Base-by-base conservation (phyloP, 2,888 invertebrate genomes). In the Arctia plantaginis region DNA sequence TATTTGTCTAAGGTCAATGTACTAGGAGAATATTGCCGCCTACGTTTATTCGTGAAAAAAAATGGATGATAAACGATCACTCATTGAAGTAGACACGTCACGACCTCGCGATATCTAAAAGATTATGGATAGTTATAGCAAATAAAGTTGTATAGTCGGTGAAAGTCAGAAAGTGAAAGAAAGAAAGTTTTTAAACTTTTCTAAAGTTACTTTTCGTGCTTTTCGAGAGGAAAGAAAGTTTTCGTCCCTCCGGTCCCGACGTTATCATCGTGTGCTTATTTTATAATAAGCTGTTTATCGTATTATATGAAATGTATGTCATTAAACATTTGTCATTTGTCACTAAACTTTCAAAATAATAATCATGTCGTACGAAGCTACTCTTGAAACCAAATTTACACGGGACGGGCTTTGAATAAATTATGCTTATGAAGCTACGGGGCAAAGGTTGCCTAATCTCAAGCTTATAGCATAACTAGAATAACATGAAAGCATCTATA, bases 331-430 rank as follows among this genome's bases (percentile, higher is more conserved):
- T n/a, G n/a, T n/a, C 68, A 68, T 68, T 44, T 20, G 68, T 67
- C 27, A 62, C 64, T 33, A 35, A 68, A 39, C 39, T 73, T 64
- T 35, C 30, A 39, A 73, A 51, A 73, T 73, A 68, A 73, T 72
- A 30, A 47, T 71, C 62, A 64, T 69, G 68, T 51, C 15, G 68
- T 44, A 64, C 68, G 64, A 33, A 68, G 13, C 23, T 47, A 30
- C 67, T 30, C 62, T 41, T 47, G 67, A 64, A 73, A 30, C 64
- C 0, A 62, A 15, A 62, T 69, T 67, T 35, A 44, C 70, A 35
- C 15, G 66, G 33, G 66, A 18, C 66, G 59, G 66, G 44, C 18
- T 47, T 33, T 70, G 70, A 74, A 74, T 74, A 66, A 70, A 74
- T 71, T n/a, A 62, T 74, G 62, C 35, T 67, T 47, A 55, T 47